phyloP scores from a whole-genome alignment of 2,888 invertebrate genomes.

The Coleophora deauratella region DNA sequence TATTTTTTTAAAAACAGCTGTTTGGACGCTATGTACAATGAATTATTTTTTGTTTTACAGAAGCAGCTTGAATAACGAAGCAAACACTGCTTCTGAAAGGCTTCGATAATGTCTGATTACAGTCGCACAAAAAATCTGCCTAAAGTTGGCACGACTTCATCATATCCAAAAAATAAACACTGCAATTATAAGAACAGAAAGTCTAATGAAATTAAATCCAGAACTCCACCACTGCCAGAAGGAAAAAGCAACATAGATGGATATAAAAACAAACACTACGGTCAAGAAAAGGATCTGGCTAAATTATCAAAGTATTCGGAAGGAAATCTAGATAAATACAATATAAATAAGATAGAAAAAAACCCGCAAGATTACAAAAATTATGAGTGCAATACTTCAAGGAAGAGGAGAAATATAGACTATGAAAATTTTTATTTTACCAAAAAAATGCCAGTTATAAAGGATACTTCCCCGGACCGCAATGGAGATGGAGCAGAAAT shows the following conservation, averaged over 20 bases:
- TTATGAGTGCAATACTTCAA: conserved; percentile 1
- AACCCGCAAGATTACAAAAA: conserved; percentile 24
- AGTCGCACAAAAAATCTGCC: conserved; percentile 31
- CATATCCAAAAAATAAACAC: conserved; percentile 28
- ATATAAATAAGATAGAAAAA: conserved; percentile 18
- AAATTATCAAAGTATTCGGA: conserved; percentile 32
- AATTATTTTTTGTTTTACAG: conserved; percentile 41
- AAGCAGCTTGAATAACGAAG: conserved; percentile 18
- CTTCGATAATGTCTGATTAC: conserved; percentile 37
- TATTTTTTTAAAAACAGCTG: background rate
- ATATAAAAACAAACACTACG: conserved; percentile 38
- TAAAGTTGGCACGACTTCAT: conserved; percentile 29
- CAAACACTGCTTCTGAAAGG: no score
- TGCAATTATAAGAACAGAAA: conserved; percentile 23
- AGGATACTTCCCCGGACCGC: conserved; percentile 55
- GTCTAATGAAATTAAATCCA: conserved; percentile 31
- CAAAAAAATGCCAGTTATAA: conserved; percentile 17
- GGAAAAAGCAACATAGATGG: conserved; percentile 44
- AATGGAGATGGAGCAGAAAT: conserved; percentile 76
- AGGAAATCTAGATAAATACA: conserved; percentile 19
- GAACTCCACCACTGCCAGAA: conserved; percentile 54
- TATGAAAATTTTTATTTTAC: conserved; percentile 6
- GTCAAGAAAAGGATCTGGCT: conserved; percentile 46
- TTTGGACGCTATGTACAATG: conserved; percentile 3
- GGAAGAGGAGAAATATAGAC: conserved; percentile 16